phyloP scores from a whole-genome alignment of 2,888 invertebrate species.

The Brachylomia viminalis region DNA sequence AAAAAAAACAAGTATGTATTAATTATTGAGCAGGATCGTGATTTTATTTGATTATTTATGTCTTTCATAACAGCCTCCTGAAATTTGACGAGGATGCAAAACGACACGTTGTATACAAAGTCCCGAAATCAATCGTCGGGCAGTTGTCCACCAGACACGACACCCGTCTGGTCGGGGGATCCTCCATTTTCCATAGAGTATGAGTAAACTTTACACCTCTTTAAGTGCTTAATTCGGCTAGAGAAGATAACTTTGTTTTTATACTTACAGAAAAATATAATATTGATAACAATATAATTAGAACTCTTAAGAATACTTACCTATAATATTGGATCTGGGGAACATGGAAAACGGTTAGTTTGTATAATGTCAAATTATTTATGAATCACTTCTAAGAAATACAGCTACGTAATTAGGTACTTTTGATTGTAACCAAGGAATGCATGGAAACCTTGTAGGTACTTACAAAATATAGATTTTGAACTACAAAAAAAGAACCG shows the following conservation, averaged over 20 bases:
- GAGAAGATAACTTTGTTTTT: slow-evolving; percentile 44
- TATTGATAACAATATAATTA: slow-evolving; percentile 19
- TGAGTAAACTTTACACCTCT: too few species aligned
- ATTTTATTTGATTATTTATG: too few species aligned
- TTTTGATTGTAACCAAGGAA: not conserved
- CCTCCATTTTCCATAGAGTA: too few species aligned
- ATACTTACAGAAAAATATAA: slow-evolving; percentile 11
- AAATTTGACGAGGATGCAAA: too few species aligned
- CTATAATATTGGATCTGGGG: not conserved
- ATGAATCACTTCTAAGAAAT: slow-evolving; percentile 3
- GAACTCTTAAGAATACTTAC: not conserved
- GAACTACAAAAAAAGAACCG: not conserved
- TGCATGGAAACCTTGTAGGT: not conserved
- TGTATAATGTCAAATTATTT: not conserved
- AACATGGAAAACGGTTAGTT: not conserved
- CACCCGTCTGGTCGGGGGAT: too few species aligned
- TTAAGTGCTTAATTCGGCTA: slow-evolving; percentile 25
- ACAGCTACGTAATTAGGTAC: not conserved
- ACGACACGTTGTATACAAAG: too few species aligned
- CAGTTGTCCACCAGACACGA: too few species aligned
- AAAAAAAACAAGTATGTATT: too few species aligned
- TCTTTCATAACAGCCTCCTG: too few species aligned
- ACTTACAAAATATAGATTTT: too few species aligned
- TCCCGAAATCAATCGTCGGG: too few species aligned
- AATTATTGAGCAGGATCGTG: too few species aligned